phyloP scores from a whole-genome alignment of 1,140 invertebrate genomes.

The Drosophila pectinifera region DNA sequence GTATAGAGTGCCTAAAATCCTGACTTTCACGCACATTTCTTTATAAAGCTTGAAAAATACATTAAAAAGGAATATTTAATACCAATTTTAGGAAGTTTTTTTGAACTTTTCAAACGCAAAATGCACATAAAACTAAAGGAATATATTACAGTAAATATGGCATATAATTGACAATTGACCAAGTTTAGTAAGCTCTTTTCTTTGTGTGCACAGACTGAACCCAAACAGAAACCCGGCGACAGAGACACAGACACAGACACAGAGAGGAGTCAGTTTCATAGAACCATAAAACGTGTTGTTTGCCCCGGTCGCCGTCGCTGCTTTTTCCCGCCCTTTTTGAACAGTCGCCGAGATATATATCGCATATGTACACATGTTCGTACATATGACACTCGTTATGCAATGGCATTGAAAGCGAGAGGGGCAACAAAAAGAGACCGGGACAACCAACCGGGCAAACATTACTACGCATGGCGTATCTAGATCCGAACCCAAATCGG shows the following conservation, averaged over 20 bases:
- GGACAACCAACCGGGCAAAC: constrained; percentile 32
- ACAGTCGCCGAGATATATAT: constrained; percentile 27
- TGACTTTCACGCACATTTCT: too few relatives aligned
- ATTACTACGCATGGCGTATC: constrained; percentile 46
- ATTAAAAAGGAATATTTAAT: neutral
- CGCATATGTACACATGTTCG: constrained; percentile 23
- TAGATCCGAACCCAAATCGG: constrained; percentile 25
- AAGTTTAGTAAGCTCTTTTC: neutral
- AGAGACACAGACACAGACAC: neutral
- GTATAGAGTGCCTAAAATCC: too few relatives aligned
- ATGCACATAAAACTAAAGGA: neutral
- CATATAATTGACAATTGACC: too few relatives aligned
- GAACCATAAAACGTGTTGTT: constrained; percentile 74
- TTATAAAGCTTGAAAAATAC: too few relatives aligned
- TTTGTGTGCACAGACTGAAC: neutral
- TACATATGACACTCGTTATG: constrained; percentile 68
- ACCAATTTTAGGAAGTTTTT: too few relatives aligned
- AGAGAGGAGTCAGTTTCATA: constrained; percentile 36
- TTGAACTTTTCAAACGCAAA: too few relatives aligned
- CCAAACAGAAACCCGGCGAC: constrained; percentile 6
- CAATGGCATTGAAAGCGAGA: constrained; percentile 67
- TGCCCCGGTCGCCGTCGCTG: constrained; percentile 48
- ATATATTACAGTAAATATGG: neutral
- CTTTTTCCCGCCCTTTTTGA: constrained; percentile 74
- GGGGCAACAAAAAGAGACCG: constrained; percentile 8